phyloP scores from a whole-genome alignment of 2,113 vertebrate genomes.

The Argyrosomus japonicus region DNA sequence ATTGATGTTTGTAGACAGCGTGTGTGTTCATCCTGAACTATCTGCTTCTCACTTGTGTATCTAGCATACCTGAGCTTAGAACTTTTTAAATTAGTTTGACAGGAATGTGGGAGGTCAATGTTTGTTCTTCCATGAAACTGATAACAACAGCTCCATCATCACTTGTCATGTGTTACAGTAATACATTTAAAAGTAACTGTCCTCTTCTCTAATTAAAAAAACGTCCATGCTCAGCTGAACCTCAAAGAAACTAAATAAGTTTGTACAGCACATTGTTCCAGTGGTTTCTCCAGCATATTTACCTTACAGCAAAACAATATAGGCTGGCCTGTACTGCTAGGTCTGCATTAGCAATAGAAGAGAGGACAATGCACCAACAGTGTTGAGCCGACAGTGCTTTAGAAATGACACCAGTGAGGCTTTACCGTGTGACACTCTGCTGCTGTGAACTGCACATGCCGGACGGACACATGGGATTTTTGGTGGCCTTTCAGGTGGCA shows the following conservation, averaged over 20 bases:
- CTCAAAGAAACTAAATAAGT: not conserved
- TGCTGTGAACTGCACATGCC: slow-evolving; percentile 17
- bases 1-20: not conserved
- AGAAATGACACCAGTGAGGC: slow-evolving; percentile 63
- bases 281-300: slow-evolving; percentile 72
- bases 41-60: not conserved
- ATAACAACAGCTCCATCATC: not conserved
- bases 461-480: slow-evolving; percentile 14
- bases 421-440: slow-evolving; percentile 49
- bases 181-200: not conserved
- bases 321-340: slow-evolving; percentile 70
- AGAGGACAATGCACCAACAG: slow-evolving; percentile 71
- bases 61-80: rapidly evolving
- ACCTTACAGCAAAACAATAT: slow-evolving; percentile 72
- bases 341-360: slow-evolving; percentile 78
- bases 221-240: slow-evolving; percentile 25
- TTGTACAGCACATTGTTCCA: slow-evolving; percentile 60
- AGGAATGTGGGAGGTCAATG: not conserved
- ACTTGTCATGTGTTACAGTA: not conserved
- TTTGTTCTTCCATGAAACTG: not conserved
- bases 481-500: slow-evolving; percentile 30
- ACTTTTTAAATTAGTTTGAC: not conserved
- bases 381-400: slow-evolving; percentile 77
- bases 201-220: not conserved
- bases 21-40: not conserved